Percentiles rank a stretch among this genome's conserved stretches.
These are phyloP conservation scores for Antechinus stuartii DNA, from an alignment of 2,113 vertebrate genomes.

Conservation along the genomic window DNA sequence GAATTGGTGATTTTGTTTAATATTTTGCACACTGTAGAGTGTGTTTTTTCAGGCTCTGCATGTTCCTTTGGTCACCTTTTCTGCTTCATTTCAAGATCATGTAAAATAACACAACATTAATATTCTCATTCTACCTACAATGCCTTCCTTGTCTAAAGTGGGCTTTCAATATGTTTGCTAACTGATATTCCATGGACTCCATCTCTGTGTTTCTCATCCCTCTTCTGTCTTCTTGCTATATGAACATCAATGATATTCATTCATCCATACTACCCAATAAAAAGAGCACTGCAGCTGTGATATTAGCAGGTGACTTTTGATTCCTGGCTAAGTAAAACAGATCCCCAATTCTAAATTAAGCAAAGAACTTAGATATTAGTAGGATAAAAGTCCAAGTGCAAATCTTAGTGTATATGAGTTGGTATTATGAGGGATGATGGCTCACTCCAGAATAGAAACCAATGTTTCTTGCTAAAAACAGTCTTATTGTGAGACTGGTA, in stretches of 20 bases:
- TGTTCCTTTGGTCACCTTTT: conserved; percentile 42
- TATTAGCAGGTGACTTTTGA: conserved; percentile 52
- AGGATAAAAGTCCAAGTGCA: background rate
- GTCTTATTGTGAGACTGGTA: conserved; percentile 15
- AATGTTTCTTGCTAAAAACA: background rate
- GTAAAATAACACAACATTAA: background rate
- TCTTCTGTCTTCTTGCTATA: conserved; percentile 43
- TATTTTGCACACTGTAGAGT: background rate
- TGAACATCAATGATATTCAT: conserved; percentile 46
- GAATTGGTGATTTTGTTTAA: conserved; percentile 20
- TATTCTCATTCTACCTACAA: conserved; percentile 4
- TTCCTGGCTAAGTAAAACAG: conserved; percentile 34
- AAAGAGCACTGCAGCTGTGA: conserved; percentile 30
- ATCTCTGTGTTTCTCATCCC: conserved; percentile 40
- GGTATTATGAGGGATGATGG: background rate
- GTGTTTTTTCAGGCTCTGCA: conserved; percentile 26
- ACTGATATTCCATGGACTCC: conserved; percentile 33
- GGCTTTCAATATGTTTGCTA: conserved; percentile 39
- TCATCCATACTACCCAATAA: background rate
- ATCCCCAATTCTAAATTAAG: conserved; percentile 21
- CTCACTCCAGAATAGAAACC: conserved; percentile 10
- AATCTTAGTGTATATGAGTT: background rate
- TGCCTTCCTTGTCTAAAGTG: conserved; percentile 37
- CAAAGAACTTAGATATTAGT: background rate
- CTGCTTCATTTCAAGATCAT: background rate